Percentiles rank a stretch among this genome's conserved stretches.
Evolutionary conservation across 1,140 invertebrate species (phyloP).

Genomic region (Brachionus angularis): DNA sequence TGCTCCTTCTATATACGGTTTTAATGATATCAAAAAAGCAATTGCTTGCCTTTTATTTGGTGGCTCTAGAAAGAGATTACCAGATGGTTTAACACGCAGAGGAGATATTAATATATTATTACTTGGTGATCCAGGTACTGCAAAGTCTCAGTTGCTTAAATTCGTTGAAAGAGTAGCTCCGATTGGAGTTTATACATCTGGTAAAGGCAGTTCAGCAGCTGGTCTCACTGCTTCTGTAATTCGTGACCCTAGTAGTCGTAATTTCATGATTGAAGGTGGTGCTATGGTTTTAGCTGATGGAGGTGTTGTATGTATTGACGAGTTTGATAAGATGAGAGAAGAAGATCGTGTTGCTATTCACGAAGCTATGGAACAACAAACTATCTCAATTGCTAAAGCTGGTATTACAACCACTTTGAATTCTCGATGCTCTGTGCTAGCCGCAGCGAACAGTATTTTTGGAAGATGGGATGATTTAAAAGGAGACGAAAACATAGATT

Average conservation of each 20-base stretch:
- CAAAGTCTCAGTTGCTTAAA: slow-evolving; percentile 94
- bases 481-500: slow-evolving; percentile 97
- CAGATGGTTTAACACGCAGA: slow-evolving; percentile 86
- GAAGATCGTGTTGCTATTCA: slow-evolving; percentile 98
- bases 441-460: slow-evolving; percentile 96
- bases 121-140: slow-evolving; percentile 95
- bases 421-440: slow-evolving; percentile 92
- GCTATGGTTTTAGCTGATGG: slow-evolving; percentile 99
- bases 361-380: slow-evolving; percentile 99
- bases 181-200: slow-evolving; percentile 94
- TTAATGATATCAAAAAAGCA: slow-evolving; percentile 90
- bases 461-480: slow-evolving; percentile 98
- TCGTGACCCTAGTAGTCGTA: slow-evolving; percentile 81
- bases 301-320: slow-evolving; percentile 98
- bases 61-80: slow-evolving; percentile 71
- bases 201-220: slow-evolving; percentile 96
- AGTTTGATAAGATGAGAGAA: slow-evolving; percentile 99
- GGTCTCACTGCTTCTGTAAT: slow-evolving; percentile 96
- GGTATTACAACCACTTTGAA: slow-evolving; percentile 98
- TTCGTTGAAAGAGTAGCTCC: slow-evolving; percentile 94
- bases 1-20: slow-evolving; percentile 94
- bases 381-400: slow-evolving; percentile 98
- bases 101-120: slow-evolving; percentile 95
- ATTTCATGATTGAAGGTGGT: slow-evolving; percentile 98
- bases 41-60: slow-evolving; percentile 92